Percentiles rank a stretch among this genome's conserved stretches.
phyloP scores from a whole-genome alignment of 2,113 vertebrate genomes.

The Casuarius casuarius region DNA sequence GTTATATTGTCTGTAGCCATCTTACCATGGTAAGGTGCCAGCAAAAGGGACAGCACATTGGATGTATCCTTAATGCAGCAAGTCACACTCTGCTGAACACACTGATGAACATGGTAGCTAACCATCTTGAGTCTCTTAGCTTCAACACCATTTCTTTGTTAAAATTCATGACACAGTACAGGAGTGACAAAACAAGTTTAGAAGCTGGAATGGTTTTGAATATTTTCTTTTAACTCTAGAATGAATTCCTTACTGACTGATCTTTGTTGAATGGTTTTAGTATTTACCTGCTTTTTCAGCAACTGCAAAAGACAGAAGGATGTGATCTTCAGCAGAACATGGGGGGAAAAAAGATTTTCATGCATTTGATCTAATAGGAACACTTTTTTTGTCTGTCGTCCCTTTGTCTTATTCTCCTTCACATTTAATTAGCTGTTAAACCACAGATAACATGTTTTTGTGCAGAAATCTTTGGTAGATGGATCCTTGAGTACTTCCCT shows the following conservation, averaged over 20 bases:
- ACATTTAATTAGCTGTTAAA: not conserved
- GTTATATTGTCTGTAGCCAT: not conserved
- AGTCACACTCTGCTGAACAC: too few relatives aligned
- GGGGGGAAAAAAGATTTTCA: not conserved
- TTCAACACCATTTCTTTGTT: not conserved
- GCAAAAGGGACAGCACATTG: not conserved
- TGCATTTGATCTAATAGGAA: not conserved
- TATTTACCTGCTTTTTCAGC: slow-evolving; percentile 18
- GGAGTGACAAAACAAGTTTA: not conserved
- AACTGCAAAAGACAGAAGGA: not conserved
- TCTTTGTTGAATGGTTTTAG: not conserved
- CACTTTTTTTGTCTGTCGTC: not conserved
- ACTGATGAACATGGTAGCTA: not conserved
- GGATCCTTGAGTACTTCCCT: not conserved
- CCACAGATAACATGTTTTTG: not conserved
- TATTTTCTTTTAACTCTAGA: not conserved
- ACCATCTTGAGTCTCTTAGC: not conserved
- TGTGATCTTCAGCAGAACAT: not conserved
- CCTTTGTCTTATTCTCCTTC: not conserved
- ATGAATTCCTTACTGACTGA: not conserved
- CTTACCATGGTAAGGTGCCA: not conserved
- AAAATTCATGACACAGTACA: not conserved
- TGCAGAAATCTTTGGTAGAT: not conserved
- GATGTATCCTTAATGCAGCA: too few relatives aligned
- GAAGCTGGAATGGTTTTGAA: not conserved